Evolutionary conservation across 1,140 invertebrate species (phyloP), one percentile per base, ranked within the genome.

Genomic region (Neodiprion virginianus): DNA sequence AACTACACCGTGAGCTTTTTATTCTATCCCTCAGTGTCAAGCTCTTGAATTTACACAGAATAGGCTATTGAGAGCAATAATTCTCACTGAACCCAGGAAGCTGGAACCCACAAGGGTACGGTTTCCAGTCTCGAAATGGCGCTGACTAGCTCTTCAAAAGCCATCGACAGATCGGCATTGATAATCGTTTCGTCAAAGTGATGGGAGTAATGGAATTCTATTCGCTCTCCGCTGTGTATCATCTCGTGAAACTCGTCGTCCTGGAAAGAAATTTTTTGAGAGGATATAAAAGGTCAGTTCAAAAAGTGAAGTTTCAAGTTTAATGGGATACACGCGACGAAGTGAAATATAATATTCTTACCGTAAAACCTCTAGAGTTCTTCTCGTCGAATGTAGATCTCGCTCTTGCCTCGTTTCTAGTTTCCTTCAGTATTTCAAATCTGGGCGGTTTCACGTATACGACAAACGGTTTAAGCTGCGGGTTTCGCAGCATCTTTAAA

Each of bases 71-170:
- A 5, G 5, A 5, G 5, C 28, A 40, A 40, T 40, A 40, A 40
- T 40, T 61, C 78, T 90, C 92, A 96, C 90, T 96, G 95, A 75
- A 98, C 93, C 98, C 98, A 99, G 14, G 94, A 94, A 23, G 94
- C 94, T 11, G 98, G 98, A 14, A 99, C 97, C 98, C 98, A 99
- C 14, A 97, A 92, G 10, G 97, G 96, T 85, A 99, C 96, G 3
- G 93, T 95, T 88, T 99, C 97, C 17, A 99, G 93, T 81, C 93
- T 91, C 86, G 95, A 94, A 1, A 96, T 94, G 68, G 94, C 92
- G 76, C 92, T 91, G 8, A 97, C 89, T 4, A 99, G 91, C 81
- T 96, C 94, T 78, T 96, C 94, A 80, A 98, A 96, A 40, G 97
- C 96, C 69, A 92, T 90, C 3, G 95, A 92, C 68, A 99, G 89